Evolutionary conservation across 2,888 invertebrate genomes (phyloP), one percentile per base, ranked within the genome.

Genomic region (Sinhomidia bicolor): DNA sequence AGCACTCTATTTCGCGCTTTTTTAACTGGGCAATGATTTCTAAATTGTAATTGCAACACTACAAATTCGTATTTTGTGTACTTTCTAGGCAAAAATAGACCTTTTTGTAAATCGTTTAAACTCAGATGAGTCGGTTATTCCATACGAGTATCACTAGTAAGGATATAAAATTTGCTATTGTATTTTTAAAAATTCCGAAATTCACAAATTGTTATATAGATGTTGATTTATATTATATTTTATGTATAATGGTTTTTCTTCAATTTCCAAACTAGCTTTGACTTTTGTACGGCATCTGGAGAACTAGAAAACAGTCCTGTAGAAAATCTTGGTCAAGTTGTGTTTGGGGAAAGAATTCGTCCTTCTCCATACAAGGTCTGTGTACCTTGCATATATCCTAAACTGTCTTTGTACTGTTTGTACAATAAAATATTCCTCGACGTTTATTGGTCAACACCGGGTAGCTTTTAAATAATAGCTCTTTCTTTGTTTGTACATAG

Each of bases 251-350:
- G n/a, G n/a, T n/a, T n/a, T n/a, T n/a, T n/a, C n/a, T n/a, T n/a
- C n/a, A n/a, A n/a, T n/a, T n/a, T n/a, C n/a, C n/a, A n/a, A n/a
- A n/a, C 47, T 93, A 96, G 96, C 93, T 99, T 99, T 94, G 99
- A 99, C 94, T 99, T 99, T 94, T 99, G 99, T 94, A 93, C 95
- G 26, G 95, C 95, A 4, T 93, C 93, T 17, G 93, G 93, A 76
- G 95, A 95, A 36, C 60, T 89, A 10, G 90, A 90, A 78, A 95
- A 96, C 92, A 98, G 98, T 0, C 99, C 99, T 0, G 98, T 98
- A 0, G 99, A 99, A 94, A 99, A 99, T 93, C 95, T 99, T 81
- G 99, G 99, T 0, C 99, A 99, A 94, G 99, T 99, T 54, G 97
- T 99, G 0, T 99, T 99, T 94, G 99, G 99, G n/a, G 99, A 99